Percentiles rank a stretch among this genome's conserved stretches.
These are phyloP conservation scores for Gasterosteus nipponicus DNA, from an alignment of 2,113 vertebrate genomes.

Conservation along the genomic window DNA sequence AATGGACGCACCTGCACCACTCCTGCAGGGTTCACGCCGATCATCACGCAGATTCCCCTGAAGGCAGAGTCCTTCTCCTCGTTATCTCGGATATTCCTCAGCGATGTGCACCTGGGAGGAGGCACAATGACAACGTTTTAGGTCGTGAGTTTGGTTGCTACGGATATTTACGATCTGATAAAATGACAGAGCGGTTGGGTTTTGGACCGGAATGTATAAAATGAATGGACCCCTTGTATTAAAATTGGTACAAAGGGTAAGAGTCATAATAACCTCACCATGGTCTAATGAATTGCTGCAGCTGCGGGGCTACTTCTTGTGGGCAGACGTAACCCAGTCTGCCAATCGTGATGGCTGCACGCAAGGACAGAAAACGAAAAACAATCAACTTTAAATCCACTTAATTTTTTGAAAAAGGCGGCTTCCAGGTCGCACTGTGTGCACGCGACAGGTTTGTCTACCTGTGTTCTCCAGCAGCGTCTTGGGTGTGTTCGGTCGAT, in stretches of 20 bases:
- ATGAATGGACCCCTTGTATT: neutral
- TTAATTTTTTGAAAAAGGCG: neutral
- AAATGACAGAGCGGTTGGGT: no score
- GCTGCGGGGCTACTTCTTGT: slow-evolving; percentile 94
- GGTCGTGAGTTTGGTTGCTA: neutral
- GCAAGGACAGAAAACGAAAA: neutral
- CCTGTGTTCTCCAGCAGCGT: slow-evolving; percentile 95
- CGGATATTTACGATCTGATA: no score
- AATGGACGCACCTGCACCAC: slow-evolving; percentile 87
- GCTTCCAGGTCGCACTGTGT: no score
- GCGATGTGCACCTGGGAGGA: slow-evolving; percentile 87
- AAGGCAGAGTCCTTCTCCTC: slow-evolving; percentile 96
- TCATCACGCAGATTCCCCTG: slow-evolving; percentile 97
- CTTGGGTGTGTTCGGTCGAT: slow-evolving; percentile 94
- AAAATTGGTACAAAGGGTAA: neutral
- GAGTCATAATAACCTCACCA: slow-evolving; percentile 81
- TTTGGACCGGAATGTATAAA: no score
- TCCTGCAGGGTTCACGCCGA: slow-evolving; percentile 92
- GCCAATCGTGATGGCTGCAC: slow-evolving; percentile 92
- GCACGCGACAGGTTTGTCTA: slow-evolving; percentile 38
- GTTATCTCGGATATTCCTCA: slow-evolving; percentile 94
- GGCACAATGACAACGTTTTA: neutral
- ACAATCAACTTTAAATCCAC: neutral
- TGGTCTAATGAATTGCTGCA: slow-evolving; percentile 94
- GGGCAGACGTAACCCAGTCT: slow-evolving; percentile 94